phyloP scores from a whole-genome alignment of 2,888 invertebrate genomes.

The Cephus runcator region DNA sequence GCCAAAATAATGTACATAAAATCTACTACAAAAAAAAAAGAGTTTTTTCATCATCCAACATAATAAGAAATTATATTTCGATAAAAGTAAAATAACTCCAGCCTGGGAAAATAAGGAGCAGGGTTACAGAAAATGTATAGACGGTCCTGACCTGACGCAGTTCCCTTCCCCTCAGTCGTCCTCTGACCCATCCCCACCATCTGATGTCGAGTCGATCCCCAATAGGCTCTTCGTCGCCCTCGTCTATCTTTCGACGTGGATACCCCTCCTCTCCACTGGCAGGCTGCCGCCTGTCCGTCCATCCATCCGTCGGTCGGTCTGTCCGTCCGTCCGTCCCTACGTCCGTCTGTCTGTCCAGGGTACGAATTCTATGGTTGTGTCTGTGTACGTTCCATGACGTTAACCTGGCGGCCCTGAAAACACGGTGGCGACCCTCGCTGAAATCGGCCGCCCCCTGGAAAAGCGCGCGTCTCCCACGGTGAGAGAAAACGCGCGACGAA shows the following conservation, averaged over 20 bases:
- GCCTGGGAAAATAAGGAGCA: background rate
- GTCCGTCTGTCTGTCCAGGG: slow-evolving; percentile 52
- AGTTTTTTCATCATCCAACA: background rate
- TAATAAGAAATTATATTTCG: background rate
- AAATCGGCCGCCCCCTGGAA: slow-evolving; percentile 34
- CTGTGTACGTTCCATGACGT: slow-evolving; percentile 57
- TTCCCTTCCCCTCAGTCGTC: slow-evolving; percentile 38
- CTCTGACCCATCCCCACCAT: slow-evolving; percentile 11
- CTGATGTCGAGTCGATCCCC: background rate
- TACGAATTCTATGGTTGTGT: slow-evolving; percentile 50
- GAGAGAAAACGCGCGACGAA: background rate
- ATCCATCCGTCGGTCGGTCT: slow-evolving; percentile 22
- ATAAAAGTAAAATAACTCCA: background rate
- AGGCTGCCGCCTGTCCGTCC: background rate
- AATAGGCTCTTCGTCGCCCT: background rate
- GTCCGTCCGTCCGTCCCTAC: slow-evolving; percentile 56
- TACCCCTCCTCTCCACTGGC: background rate
- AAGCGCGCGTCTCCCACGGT: slow-evolving; percentile 11
- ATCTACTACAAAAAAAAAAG: background rate
- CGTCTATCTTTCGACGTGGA: background rate
- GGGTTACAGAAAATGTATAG: background rate
- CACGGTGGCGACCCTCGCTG: slow-evolving; percentile 35
- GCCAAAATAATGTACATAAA: background rate
- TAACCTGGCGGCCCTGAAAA: slow-evolving; percentile 65
- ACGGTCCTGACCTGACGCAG: slow-evolving; percentile 54